These are phyloP conservation scores for Rhagoletis zephyria DNA, from an alignment of 1,140 invertebrate species.

Conservation along the genomic window DNA sequence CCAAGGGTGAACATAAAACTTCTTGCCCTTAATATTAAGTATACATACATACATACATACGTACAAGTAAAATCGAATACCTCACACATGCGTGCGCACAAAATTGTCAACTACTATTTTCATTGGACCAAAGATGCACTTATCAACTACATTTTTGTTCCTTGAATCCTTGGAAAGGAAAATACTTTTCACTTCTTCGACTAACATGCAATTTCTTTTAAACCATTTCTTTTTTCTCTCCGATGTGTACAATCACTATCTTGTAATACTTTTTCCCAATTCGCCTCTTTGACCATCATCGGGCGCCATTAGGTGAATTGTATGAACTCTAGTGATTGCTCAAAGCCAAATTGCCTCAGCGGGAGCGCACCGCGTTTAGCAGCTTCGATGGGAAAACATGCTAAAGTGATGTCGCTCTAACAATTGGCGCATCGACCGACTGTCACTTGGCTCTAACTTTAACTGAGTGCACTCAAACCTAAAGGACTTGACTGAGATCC, in stretches of 20 bases:
- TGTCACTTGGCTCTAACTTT: background rate
- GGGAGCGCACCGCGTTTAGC: background rate
- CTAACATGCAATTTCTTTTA: background rate
- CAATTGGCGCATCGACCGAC: conserved; percentile 21
- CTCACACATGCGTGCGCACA: background rate
- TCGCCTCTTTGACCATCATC: background rate
- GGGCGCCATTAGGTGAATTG: conserved; percentile 41
- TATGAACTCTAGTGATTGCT: background rate
- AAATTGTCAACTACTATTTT: background rate
- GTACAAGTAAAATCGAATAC: no score
- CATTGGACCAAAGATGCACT: background rate
- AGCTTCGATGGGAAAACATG: conserved; percentile 6
- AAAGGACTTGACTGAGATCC: no score
- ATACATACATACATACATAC: no score
- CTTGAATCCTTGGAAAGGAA: background rate
- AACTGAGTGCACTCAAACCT: no score
- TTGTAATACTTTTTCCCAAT: no score
- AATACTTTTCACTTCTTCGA: conserved; percentile 47
- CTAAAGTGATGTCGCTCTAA: background rate
- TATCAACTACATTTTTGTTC: background rate
- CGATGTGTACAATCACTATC: no score
- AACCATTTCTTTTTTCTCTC: background rate
- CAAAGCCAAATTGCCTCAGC: background rate
- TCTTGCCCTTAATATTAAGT: no score
- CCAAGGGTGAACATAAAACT: no score